These are phyloP conservation scores for Theretra japonica DNA, from an alignment of 2,888 invertebrate genomes.

Conservation along the genomic window DNA sequence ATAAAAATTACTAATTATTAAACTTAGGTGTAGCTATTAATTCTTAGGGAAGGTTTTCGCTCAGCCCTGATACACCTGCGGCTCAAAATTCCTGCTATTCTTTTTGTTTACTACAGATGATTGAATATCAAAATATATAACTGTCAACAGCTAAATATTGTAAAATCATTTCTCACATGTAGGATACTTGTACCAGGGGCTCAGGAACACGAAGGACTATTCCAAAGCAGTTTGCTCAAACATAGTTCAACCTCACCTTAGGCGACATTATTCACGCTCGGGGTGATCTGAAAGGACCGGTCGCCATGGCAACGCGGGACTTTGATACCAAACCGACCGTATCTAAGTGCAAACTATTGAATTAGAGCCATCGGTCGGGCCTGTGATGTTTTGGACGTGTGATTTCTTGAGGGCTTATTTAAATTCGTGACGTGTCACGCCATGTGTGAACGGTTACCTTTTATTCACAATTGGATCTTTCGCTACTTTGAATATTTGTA, in stretches of 20 bases:
- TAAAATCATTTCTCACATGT: background rate
- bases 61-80: too few species aligned
- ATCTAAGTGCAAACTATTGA: conserved; percentile 26
- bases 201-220: conserved; percentile 10
- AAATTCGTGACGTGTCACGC: conserved; percentile 16
- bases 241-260: conserved; percentile 30
- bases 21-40: too few species aligned
- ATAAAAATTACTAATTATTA: too few species aligned
- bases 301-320: conserved; percentile 42
- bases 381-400: conserved; percentile 17
- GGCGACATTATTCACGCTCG: conserved; percentile 39
- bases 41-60: too few species aligned
- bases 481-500: conserved; percentile 16
- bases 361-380: conserved; percentile 12
- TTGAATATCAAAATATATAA: too few species aligned
- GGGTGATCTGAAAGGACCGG: conserved; percentile 44
- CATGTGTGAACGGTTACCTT: conserved; percentile 24
- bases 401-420: conserved; percentile 26
- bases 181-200: conserved; percentile 13
- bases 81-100: too few species aligned
- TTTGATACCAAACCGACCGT: conserved; percentile 41
- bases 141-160: background rate
- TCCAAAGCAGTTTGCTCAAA: conserved; percentile 20
- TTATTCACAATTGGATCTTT: conserved; percentile 19
- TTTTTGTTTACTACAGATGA: too few species aligned